Percentiles rank a stretch among this genome's conserved stretches.
Conservation (phyloP, 2,113 vertebrate species). For the Myocastor coypus region DNA sequence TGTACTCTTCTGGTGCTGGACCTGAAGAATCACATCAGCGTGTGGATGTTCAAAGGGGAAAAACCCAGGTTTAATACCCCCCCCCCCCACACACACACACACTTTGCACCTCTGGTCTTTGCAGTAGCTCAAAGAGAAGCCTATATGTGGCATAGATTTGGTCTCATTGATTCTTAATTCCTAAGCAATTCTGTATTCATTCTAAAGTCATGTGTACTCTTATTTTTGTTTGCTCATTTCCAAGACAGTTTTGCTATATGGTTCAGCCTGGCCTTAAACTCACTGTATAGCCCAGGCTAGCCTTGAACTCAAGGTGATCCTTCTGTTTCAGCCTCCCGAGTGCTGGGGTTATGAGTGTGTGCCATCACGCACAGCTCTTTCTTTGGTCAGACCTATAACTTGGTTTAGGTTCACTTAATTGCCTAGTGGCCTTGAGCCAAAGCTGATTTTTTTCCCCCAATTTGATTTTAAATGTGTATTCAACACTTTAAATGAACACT, state of each 20-base stretch:
- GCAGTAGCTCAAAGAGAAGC: not conserved
- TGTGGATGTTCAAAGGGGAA: not conserved
- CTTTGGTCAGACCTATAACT: not conserved
- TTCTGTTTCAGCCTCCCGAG: not conserved
- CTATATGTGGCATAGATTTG: not conserved
- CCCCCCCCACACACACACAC: too few relatives aligned
- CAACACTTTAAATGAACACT: not conserved
- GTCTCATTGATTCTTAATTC: not conserved
- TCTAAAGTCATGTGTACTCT: not conserved
- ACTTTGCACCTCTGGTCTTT: not conserved
- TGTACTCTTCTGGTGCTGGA: not conserved
- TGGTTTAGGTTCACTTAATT: constrained; percentile 39
- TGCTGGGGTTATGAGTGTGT: not conserved
- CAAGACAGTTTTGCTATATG: not conserved
- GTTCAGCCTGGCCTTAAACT: not conserved
- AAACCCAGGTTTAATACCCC: not conserved
- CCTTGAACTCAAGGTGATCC: not conserved
- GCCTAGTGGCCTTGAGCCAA: not conserved
- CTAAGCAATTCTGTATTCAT: not conserved
- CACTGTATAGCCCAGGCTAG: not conserved
- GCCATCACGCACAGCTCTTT: not conserved
- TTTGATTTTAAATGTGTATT: not conserved
- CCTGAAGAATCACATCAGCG: not conserved
- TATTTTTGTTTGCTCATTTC: not conserved
- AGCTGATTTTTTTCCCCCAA: not conserved